Evolutionary conservation across 1,140 invertebrate genomes (phyloP).

Genomic region (Tetranychus urticae): DNA sequence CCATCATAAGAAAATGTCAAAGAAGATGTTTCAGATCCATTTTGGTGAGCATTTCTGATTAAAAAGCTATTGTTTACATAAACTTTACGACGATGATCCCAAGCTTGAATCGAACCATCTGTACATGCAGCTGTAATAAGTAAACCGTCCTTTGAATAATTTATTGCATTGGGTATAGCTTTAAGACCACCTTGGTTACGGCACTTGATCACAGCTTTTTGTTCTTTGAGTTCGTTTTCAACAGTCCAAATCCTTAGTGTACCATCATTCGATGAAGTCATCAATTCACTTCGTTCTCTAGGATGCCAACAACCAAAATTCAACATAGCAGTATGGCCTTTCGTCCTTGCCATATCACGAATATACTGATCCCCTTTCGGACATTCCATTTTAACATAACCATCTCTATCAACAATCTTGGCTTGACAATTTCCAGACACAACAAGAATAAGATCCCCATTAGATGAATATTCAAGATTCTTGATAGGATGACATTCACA

Average conservation of each 20-base stretch:
- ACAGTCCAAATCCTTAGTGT: slow-evolving; percentile 49
- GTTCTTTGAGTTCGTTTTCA: slow-evolving; percentile 37
- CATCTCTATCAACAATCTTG: slow-evolving; percentile 84
- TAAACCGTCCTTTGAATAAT: slow-evolving; percentile 63
- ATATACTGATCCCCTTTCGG: slow-evolving; percentile 86
- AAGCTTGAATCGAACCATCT: slow-evolving; percentile 92
- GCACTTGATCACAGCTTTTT: slow-evolving; percentile 69
- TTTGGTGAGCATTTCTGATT: slow-evolving; percentile 54
- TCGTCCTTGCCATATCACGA: slow-evolving; percentile 72
- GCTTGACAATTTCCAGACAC: slow-evolving; percentile 63
- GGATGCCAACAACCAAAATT: slow-evolving; percentile 88
- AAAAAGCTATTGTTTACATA: slow-evolving; percentile 47
- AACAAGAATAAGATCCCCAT: slow-evolving; percentile 79
- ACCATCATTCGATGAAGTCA: slow-evolving; percentile 76
- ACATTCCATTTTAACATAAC: slow-evolving; percentile 82
- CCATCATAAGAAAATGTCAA: slow-evolving; percentile 72
- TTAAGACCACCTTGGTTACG: slow-evolving; percentile 64
- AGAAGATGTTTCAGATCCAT: slow-evolving; percentile 52
- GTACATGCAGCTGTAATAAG: slow-evolving; percentile 67
- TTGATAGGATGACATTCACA: slow-evolving; percentile 88
- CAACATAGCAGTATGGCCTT: slow-evolving; percentile 78
- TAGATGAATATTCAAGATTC: slow-evolving; percentile 66
- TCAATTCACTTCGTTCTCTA: slow-evolving; percentile 63
- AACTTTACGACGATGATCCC: slow-evolving; percentile 53
- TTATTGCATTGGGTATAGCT: slow-evolving; percentile 58